Percentiles rank a stretch among this genome's conserved stretches.
Conservation (phyloP, 2,888 invertebrate species). For the Spicauda simplicius region DNA sequence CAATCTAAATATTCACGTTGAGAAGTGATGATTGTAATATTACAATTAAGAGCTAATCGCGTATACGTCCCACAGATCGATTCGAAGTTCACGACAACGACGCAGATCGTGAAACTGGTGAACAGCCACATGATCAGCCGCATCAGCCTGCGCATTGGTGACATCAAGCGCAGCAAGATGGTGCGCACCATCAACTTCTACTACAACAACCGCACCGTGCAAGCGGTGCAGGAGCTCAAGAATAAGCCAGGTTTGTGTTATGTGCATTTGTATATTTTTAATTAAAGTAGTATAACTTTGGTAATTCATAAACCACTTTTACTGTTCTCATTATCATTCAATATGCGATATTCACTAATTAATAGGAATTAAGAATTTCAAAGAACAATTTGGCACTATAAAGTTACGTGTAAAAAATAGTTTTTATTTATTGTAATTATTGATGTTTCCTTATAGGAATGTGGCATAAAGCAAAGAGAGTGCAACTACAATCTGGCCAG, state of each 20-base stretch:
- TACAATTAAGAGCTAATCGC: slow-evolving; percentile 57
- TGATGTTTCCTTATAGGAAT: slow-evolving; percentile 80
- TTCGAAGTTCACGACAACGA: slow-evolving; percentile 98
- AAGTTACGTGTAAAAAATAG: no score
- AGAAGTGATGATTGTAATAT: background rate
- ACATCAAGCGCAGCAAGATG: slow-evolving; percentile 98
- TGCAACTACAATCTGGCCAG: slow-evolving; percentile 95
- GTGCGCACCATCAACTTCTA: slow-evolving; percentile 97
- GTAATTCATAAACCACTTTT: no score
- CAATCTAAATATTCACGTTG: background rate
- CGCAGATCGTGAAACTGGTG: slow-evolving; percentile 98
- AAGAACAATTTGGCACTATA: no score
- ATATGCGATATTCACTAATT: no score
- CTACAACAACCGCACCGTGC: slow-evolving; percentile 98
- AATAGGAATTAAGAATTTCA: no score
- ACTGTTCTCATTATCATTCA: no score
- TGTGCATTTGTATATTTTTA: background rate
- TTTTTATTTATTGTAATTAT: no score
- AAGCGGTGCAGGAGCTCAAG: slow-evolving; percentile 98
- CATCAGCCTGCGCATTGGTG: slow-evolving; percentile 96
- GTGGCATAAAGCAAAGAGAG: slow-evolving; percentile 98
- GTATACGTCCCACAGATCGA: slow-evolving; percentile 86
- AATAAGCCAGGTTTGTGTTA: slow-evolving; percentile 89
- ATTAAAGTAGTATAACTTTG: no score
- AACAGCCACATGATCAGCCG: slow-evolving; percentile 98